These are phyloP conservation scores for Maconellicoccus hirsutus DNA, from an alignment of 1,140 invertebrate genomes.

Conservation along the genomic window DNA sequence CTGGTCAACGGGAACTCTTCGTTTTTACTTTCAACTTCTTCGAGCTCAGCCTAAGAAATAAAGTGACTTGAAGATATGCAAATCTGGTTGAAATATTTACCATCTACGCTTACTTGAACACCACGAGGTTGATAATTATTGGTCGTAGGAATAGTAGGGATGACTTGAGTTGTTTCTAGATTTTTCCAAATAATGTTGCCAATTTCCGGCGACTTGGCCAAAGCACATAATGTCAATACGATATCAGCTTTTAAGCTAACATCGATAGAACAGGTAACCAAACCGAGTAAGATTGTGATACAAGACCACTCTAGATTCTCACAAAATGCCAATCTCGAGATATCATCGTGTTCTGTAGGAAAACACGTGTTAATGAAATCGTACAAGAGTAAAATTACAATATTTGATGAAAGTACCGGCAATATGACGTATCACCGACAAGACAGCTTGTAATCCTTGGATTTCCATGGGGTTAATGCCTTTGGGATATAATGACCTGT, in stretches of 20 bases:
- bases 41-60: conserved; percentile 43
- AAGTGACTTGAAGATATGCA: neutral
- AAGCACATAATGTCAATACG: conserved; percentile 57
- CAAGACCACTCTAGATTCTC: conserved; percentile 79
- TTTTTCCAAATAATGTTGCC: conserved; percentile 72
- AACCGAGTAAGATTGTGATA: conserved; percentile 60
- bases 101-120: conserved; percentile 41
- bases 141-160: conserved; percentile 52
- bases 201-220: conserved; percentile 59
- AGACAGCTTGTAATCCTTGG: conserved; percentile 70
- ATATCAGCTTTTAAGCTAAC: conserved; percentile 73
- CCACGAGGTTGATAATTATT: conserved; percentile 52
- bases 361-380: neutral
- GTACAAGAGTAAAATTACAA: neutral
- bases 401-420: conserved; percentile 36
- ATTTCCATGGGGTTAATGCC: conserved; percentile 72
- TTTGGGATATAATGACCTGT: conserved; percentile 42
- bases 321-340: conserved; percentile 63
- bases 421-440: conserved; percentile 62
- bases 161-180: conserved; percentile 73
- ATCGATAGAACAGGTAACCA: conserved; percentile 75
- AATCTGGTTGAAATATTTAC: neutral
- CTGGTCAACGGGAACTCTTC: conserved; percentile 77
- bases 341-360: conserved; percentile 51
- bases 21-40: conserved; percentile 70